Evolutionary conservation across 2,797 vertebrate species (phyloP), one percentile per base, ranked within the genome.

Genomic region (Halcyon smyrnensis): DNA sequence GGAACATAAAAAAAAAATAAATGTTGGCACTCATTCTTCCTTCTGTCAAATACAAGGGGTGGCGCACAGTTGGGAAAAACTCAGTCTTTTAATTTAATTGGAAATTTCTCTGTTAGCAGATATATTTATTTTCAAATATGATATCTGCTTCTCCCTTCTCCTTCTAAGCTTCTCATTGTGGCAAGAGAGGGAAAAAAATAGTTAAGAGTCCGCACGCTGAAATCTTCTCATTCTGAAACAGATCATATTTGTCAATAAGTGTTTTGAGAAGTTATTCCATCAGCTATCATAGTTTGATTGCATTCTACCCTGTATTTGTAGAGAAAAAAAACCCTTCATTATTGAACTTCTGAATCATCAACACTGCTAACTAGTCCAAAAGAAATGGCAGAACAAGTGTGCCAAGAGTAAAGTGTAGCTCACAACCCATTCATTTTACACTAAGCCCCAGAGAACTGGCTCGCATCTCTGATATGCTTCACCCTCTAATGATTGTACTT

Each of bases 241-340:
- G 8, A 64, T 3, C 0, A 0, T 25, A 30, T 57, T 85, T 78
- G 39, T 81, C 64, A 85, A 70, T 73, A 64, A 4, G 24, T 0
- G 1, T 2, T 63, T 87, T 87, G 12, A 88, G 36, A 92, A 91
- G 5, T 2, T 88, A 64, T 71, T 80, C 6, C 13, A 46, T 64
- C 53, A 74, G 17, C 80, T 79, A 41, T 64, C 25, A 34, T 24
- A 70, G 37, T 65, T 24, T 46, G 25, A 87, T 59, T 87, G 36
- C 15, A 85, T 45, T 36, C 19, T 50, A 54, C 18, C 28, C 34
- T 85, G 17, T 16, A 64, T 57, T 60, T 6, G 3, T 27, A 51
- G 19, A 89, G 19, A 80, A 53, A 34, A 34, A 74, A 51, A 59
- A 36, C 34, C 2, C 0, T 68, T 43, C 11, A 27, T 78, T 76